These are phyloP conservation scores for Amphilophus citrinellus DNA, from an alignment of 2,113 vertebrate genomes.

Conservation along the genomic window DNA sequence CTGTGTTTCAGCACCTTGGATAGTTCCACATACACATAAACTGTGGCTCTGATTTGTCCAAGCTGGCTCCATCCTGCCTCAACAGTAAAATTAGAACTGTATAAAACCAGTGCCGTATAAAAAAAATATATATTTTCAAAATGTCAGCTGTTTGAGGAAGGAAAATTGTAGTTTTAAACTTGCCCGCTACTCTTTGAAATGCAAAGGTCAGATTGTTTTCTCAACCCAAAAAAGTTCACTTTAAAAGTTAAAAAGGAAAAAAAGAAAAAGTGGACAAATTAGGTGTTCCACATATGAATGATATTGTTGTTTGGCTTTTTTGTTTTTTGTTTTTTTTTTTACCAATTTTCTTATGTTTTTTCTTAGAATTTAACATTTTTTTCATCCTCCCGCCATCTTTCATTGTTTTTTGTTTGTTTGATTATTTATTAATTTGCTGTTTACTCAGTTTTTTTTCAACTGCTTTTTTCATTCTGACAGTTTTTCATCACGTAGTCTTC, in stretches of 20 bases:
- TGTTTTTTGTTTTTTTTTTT: background rate
- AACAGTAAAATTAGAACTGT: background rate
- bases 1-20: conserved; percentile 62
- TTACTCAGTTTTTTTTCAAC: background rate
- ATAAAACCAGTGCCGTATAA: background rate
- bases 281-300: background rate
- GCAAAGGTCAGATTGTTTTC: conserved; percentile 17
- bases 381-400: conserved; percentile 2
- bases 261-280: background rate
- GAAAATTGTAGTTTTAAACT: background rate
- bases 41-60: conserved; percentile 29
- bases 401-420: background rate
- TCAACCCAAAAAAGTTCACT: background rate
- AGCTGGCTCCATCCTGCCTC: conserved; percentile 19
- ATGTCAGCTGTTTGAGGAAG: conserved; percentile 9
- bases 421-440: background rate
- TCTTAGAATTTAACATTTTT: background rate
- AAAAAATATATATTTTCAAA: background rate
- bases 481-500: background rate
- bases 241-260: background rate
- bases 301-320: background rate
- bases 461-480: background rate
- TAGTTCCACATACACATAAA: conserved; percentile 29
- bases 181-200: background rate
- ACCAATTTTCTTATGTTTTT: background rate